Evolutionary conservation across 2,113 vertebrate genomes (phyloP).

Genomic region (Clarias magur): DNA sequence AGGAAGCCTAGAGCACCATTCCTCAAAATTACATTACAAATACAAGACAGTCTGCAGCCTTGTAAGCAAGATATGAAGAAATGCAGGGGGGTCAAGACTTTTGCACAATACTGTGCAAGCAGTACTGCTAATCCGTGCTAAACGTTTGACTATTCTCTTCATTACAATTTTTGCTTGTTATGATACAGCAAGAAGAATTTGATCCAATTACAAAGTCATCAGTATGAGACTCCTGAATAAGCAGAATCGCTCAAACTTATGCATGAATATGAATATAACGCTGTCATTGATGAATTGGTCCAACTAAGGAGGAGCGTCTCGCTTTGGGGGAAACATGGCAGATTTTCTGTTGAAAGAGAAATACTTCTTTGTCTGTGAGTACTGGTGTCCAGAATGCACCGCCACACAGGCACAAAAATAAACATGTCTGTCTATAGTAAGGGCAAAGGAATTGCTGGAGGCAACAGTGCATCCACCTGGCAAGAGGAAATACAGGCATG

Average conservation of each 20-base stretch:
- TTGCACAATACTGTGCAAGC: no score
- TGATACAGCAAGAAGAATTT: background rate
- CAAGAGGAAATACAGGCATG: constrained; percentile 22
- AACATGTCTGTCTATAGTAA: background rate
- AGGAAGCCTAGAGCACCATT: no score
- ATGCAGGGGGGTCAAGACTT: no score
- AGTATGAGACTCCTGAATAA: background rate
- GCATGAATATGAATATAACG: background rate
- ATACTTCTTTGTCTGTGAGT: background rate
- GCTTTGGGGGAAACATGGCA: background rate
- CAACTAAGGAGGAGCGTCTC: background rate
- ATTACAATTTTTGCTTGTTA: background rate
- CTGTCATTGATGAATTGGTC: background rate
- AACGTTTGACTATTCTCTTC: constrained; percentile 27
- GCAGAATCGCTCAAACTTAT: background rate
- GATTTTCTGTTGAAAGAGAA: background rate
- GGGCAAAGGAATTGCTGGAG: constrained; percentile 3
- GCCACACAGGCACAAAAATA: background rate
- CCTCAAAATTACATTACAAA: no score
- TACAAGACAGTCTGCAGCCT: no score
- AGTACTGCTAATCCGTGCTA: background rate
- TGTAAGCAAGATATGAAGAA: no score
- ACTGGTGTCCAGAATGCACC: background rate
- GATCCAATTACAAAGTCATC: constrained; percentile 5
- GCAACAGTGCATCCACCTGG: constrained; percentile 6